Evolutionary conservation across 2,888 invertebrate genomes (phyloP), one percentile per base, ranked within the genome.

Genomic region (Reticulitermes lucifugus): DNA sequence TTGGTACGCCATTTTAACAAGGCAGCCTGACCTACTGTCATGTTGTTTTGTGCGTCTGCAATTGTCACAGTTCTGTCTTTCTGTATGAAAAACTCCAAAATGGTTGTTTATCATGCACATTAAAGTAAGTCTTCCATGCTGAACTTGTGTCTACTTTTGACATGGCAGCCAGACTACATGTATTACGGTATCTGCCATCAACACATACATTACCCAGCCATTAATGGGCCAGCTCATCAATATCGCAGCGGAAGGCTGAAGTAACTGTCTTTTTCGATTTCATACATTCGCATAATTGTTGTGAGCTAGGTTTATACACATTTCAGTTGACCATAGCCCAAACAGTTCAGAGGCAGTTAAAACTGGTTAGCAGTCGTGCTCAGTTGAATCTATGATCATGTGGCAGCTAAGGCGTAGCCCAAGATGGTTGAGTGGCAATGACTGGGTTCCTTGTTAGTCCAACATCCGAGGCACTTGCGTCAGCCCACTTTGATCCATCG

Each of bases 401-500:
- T 83, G 46, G 60, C 80, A 79, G 80, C 83, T 84, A 73, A 80
- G 83, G 83, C 83, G 70, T 71, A 75, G 85, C 85, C 65, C 55
- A 83, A 59, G 14, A 77, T 29, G 46, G 83, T 51, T 51, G 29
- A 46, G 25, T 83, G 83, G 71, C 21, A 59, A 79, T 35, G 25
- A 55, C 59, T 75, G 83, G 43, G 71, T 43, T 65, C 55, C 43
- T 73, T 83, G 59, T 60, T 85, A 51, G 25, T 70, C 41, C 79
- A 86, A 79, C 84, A 86, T 59, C 86, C 85, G 71, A 77, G 51
- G 51, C 85, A 84, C 85, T 84, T 85, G 55, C 87, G 85, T 87
- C 87, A 90, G 86, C 89, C 89, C 84, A 90, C 89, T 88, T 90
- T 90, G 75, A 92, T 90, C 92, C 98, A 98, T 89, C 97, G 94